Percentiles rank a stretch among this genome's conserved stretches.
These are phyloP conservation scores for Sarcophaga caerulescens DNA, from an alignment of 2,888 invertebrate genomes.

Conservation along the genomic window DNA sequence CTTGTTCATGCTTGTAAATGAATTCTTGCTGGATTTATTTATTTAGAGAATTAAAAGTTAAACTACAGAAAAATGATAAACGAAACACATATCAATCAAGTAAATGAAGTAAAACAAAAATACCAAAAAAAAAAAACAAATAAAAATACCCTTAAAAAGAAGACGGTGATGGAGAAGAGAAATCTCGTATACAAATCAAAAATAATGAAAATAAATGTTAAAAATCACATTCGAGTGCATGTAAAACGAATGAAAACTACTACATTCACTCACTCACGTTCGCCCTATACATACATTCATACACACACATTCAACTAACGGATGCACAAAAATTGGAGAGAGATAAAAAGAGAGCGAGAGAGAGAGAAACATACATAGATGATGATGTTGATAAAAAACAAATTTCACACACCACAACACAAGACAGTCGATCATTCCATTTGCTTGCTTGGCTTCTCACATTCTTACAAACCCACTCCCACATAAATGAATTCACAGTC, in stretches of 20 bases:
- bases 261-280: neutral
- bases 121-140: neutral
- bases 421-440: conserved; percentile 1
- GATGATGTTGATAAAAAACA: conserved; percentile 15
- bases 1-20: neutral
- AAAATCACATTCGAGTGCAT: conserved; percentile 34
- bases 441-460: neutral
- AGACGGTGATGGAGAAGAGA: conserved; percentile 1
- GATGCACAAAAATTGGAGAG: neutral
- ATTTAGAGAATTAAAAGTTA: neutral
- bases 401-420: conserved; percentile 51
- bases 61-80: conserved; percentile 9
- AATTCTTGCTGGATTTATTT: neutral
- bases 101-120: conserved; percentile 38
- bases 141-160: neutral
- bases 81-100: conserved; percentile 51
- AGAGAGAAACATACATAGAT: neutral
- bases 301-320: neutral
- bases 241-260: conserved; percentile 12
- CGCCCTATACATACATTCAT: neutral
- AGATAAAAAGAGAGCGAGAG: neutral
- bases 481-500: neutral
- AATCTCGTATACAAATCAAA: conserved; percentile 38
- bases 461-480: neutral
- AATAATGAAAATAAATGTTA: conserved; percentile 57